Evolutionary conservation across 2,888 invertebrate genomes (phyloP).

Genomic region (Luffia ferchaultella): DNA sequence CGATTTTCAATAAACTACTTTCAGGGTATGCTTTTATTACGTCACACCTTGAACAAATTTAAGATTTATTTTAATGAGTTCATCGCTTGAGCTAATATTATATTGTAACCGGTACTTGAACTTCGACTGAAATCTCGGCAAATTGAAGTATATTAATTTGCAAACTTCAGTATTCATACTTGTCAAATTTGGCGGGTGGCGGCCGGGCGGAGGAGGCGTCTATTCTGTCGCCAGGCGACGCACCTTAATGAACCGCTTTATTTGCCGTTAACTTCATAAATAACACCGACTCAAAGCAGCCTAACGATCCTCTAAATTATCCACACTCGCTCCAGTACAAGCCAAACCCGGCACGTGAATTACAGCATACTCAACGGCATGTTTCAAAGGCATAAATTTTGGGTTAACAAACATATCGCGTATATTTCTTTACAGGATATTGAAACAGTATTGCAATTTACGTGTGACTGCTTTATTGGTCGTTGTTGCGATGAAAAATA

Average conservation of each 20-base stretch:
- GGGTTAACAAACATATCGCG: constrained; percentile 22
- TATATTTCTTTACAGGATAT: constrained; percentile 38
- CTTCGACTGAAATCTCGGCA: background rate
- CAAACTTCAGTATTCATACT: background rate
- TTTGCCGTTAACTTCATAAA: constrained; percentile 30
- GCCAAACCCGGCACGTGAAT: constrained; percentile 5
- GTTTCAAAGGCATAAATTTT: constrained; percentile 31
- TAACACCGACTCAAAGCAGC: constrained; percentile 34
- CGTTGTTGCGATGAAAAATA: background rate
- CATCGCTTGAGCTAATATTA: too few species aligned
- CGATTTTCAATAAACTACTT: too few species aligned
- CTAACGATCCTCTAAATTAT: constrained; percentile 35
- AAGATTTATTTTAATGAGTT: too few species aligned
- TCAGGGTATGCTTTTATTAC: too few species aligned
- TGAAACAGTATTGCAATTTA: constrained; percentile 32
- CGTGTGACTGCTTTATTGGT: constrained; percentile 10
- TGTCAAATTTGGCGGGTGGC: background rate
- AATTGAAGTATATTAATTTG: background rate
- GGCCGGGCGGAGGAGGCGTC: background rate
- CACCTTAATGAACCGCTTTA: constrained; percentile 37
- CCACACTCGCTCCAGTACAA: constrained; percentile 17
- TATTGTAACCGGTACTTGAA: background rate
- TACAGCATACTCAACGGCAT: constrained; percentile 17
- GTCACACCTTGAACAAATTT: too few species aligned
- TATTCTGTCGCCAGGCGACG: constrained; percentile 7